Percentiles rank a stretch among this genome's conserved stretches.
phyloP scores from a whole-genome alignment of 1,140 invertebrate species.

The Bombus soroeensis region DNA sequence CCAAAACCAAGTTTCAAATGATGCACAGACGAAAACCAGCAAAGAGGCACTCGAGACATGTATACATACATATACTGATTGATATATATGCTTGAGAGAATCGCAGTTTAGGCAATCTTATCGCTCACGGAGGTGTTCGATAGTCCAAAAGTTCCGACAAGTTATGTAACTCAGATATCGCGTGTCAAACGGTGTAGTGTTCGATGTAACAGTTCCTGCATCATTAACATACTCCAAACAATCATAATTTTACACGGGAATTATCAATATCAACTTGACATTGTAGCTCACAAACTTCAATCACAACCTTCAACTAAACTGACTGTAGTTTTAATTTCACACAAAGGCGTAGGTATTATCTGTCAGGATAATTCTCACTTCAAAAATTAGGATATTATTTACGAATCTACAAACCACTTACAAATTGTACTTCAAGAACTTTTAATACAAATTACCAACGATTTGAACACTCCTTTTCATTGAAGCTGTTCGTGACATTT shows the following conservation, averaged over 20 bases:
- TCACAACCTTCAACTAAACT: too few relatives aligned
- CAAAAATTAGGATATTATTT: too few relatives aligned
- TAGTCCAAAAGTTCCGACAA: background rate
- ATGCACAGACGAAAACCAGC: too few relatives aligned
- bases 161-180: background rate
- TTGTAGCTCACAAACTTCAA: background rate
- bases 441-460: too few relatives aligned
- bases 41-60: too few relatives aligned
- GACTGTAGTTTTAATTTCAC: background rate
- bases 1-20: background rate
- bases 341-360: too few relatives aligned
- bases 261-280: background rate
- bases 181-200: background rate
- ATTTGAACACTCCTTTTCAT: too few relatives aligned
- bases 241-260: background rate
- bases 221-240: background rate
- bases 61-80: background rate
- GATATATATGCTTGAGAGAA: background rate
- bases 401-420: too few relatives aligned
- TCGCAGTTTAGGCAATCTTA: background rate
- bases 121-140: conserved; percentile 7
- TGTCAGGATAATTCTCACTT: too few relatives aligned
- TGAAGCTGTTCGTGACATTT: too few relatives aligned
- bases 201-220: too few relatives aligned
- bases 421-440: too few relatives aligned